Evolutionary conservation across 2,113 vertebrate species (phyloP), one percentile per base, ranked within the genome.

Genomic region (Nibea coibor): DNA sequence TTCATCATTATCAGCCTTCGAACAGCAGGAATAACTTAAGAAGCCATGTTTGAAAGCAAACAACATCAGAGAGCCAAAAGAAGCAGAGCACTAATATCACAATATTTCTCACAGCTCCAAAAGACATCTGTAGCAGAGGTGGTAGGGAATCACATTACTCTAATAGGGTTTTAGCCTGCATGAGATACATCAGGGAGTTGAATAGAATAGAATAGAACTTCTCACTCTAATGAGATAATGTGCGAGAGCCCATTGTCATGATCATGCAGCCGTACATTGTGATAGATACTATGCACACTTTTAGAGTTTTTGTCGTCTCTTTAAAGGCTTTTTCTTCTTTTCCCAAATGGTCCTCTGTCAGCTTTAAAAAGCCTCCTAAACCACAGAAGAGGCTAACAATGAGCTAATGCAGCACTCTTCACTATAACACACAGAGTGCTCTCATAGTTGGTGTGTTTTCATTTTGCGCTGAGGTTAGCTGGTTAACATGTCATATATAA

Each of bases 361-460:
- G 77, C 67, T 87, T 83, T 83, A 42, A 84, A 89, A 86, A 53
- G 71, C 81, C 79, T 68, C 62, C 62, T 58, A 20, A 76, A 47
- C 22, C 47, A 73, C 62, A 83, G 64, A 50, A 78, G 51, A 75
- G 72, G 54, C 48, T 54, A 59, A 75, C 67, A 72, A 31, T 56
- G 12, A 72, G 26, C 39, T 48, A n/a, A 62, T 47, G 43, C 31
- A 80, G 56, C 45, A 63, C 53, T 72, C n/a, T 22, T 10, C 24
- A 42, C 39, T 47, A 50, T 61, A 47, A 61, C 48, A 69, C 26
- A 42, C 8, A 31, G 16, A 57, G 57, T 26, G 6, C 28, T 71
- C 17, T 48, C 42, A 70, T 48, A 28, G 54, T 50, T 50, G 17
- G 47, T 39, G 7, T 39, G 35, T 39, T 39, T 39, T 39, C 35